A percentile compares a stretch with the other conserved stretches of the same genome.
phyloP scores from a whole-genome alignment of 2,888 invertebrate genomes.

The Drosophila demipolita region DNA sequence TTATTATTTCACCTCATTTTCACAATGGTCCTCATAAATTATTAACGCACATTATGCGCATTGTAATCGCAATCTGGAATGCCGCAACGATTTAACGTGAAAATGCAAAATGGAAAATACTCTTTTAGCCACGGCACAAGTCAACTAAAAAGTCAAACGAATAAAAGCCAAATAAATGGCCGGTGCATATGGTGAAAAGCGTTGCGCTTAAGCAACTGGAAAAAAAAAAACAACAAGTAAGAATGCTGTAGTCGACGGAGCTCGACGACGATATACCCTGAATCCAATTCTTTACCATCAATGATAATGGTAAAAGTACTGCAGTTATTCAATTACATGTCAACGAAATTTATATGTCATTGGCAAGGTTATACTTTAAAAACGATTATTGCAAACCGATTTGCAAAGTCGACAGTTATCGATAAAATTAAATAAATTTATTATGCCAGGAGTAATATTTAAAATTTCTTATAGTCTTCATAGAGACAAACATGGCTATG shows the following conservation, averaged over 20 bases:
- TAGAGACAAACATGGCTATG: neutral
- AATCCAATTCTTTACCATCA: too few species aligned
- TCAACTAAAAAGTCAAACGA: constrained; percentile 18
- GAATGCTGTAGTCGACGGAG: neutral
- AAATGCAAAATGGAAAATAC: constrained; percentile 45
- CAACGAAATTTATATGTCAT: neutral
- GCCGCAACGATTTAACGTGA: constrained; percentile 26
- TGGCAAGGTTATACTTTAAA: neutral
- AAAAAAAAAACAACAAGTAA: neutral
- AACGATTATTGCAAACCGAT: neutral
- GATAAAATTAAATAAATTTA: neutral
- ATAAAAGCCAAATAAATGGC: constrained; percentile 57
- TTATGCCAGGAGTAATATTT: too few species aligned
- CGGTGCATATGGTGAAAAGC: constrained; percentile 46
- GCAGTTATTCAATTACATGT: neutral
- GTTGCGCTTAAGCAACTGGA: constrained; percentile 40
- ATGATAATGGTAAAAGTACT: neutral
- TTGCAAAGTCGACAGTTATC: neutral
- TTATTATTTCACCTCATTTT: constrained; percentile 3
- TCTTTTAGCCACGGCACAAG: constrained; percentile 21
- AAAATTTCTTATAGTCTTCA: too few species aligned
- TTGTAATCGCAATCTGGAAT: constrained; percentile 30
- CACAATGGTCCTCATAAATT: constrained; percentile 32
- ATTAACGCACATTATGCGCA: constrained; percentile 43
- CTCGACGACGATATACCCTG: neutral